Percentiles rank a stretch among this genome's conserved stretches.
Conservation (phyloP, 2,888 invertebrate genomes). For the Erynnis tages region DNA sequence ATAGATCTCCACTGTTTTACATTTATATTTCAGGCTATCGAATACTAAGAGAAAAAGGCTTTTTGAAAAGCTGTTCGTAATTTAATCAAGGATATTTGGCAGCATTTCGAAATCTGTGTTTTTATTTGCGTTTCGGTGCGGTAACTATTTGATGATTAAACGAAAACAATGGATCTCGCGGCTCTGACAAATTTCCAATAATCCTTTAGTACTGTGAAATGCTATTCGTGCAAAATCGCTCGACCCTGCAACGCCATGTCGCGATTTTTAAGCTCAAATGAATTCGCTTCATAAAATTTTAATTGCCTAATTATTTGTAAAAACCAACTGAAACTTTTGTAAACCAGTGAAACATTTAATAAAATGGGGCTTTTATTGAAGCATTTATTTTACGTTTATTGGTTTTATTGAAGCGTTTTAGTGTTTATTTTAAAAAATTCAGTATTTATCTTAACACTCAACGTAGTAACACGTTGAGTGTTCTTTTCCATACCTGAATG, state of each 20-base stretch:
- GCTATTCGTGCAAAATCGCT: constrained; percentile 43
- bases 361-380: not conserved
- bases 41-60: too few species aligned
- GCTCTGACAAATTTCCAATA: constrained; percentile 51
- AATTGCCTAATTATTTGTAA: constrained; percentile 18
- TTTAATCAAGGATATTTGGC: not conserved
- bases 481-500: too few species aligned
- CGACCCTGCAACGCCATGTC: constrained; percentile 36
- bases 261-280: constrained; percentile 38
- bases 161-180: constrained; percentile 42
- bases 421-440: too few species aligned
- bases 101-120: constrained; percentile 6
- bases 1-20: too few species aligned
- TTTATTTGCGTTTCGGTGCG: constrained; percentile 7
- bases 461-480: too few species aligned
- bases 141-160: constrained; percentile 43
- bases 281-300: constrained; percentile 23
- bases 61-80: not conserved
- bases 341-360: not conserved
- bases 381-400: not conserved
- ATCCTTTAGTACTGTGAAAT: constrained; percentile 49
- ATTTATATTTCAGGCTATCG: too few species aligned
- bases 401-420: not conserved
- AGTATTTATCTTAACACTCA: too few species aligned
- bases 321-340: constrained; percentile 3